phyloP scores from a whole-genome alignment of 2,888 invertebrate genomes.

The Bellardia pandia region DNA sequence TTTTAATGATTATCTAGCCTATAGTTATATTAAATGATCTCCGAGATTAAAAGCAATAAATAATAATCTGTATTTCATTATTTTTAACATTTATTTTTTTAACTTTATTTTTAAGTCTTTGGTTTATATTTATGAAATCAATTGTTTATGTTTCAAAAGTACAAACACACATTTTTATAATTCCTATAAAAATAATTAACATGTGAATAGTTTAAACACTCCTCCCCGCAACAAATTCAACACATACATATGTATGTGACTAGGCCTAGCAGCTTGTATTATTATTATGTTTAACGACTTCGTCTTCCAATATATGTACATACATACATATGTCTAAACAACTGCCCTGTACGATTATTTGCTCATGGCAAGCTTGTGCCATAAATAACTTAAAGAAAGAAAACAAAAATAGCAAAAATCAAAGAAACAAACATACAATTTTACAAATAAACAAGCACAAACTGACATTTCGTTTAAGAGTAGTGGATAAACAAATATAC shows the following conservation, averaged over 20 bases:
- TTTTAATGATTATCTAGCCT: too few species aligned
- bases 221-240: neutral
- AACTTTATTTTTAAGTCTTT: conserved; percentile 36
- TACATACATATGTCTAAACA: conserved; percentile 33
- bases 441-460: conserved; percentile 31
- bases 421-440: conserved; percentile 29
- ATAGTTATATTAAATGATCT: too few species aligned
- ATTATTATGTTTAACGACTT: conserved; percentile 48
- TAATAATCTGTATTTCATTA: too few species aligned
- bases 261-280: neutral
- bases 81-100: too few species aligned
- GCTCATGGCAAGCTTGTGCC: conserved; percentile 66
- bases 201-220: neutral
- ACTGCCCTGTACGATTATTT: conserved; percentile 63
- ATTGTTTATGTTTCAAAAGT: too few species aligned
- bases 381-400: conserved; percentile 51
- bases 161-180: neutral
- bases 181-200: neutral
- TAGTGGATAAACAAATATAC: neutral
- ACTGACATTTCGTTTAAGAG: conserved; percentile 39
- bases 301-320: neutral
- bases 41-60: too few species aligned
- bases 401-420: conserved; percentile 1
- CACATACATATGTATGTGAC: neutral
- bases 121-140: conserved; percentile 9